These are phyloP conservation scores for Crypturellus tataupa DNA, from an alignment of 2,797 vertebrate species.

Conservation along the genomic window DNA sequence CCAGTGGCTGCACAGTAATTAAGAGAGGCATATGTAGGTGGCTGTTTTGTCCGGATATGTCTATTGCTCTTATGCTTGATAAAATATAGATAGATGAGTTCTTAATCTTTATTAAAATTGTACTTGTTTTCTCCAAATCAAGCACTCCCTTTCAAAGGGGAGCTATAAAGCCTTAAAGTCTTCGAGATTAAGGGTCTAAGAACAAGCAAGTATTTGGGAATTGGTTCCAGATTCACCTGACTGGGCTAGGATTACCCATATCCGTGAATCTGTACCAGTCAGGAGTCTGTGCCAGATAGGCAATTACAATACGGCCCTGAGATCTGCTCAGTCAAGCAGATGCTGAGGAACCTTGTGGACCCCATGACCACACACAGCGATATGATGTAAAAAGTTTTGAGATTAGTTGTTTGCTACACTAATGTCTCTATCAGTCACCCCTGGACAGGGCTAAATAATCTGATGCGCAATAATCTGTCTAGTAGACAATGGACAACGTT, in stretches of 20 bases:
- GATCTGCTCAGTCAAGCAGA: neutral
- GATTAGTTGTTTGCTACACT: neutral
- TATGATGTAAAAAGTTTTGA: neutral
- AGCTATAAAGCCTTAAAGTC: neutral
- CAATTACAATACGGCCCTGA: fast-evolving
- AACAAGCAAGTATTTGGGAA: neutral
- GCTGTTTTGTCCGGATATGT: neutral
- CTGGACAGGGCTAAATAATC: neutral
- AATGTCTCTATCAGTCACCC: neutral
- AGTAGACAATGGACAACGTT: neutral
- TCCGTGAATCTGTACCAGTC: neutral
- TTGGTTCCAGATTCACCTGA: neutral
- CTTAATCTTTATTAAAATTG: neutral
- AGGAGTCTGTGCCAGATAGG: neutral
- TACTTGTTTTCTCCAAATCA: neutral
- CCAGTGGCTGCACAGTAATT: neutral
- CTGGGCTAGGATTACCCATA: neutral
- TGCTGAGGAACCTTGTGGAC: neutral
- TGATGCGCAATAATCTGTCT: neutral
- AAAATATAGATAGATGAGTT: neutral
- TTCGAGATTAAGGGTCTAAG: neutral
- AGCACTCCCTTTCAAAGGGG: neutral
- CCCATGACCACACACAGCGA: fast-evolving
- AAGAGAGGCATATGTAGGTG: neutral
- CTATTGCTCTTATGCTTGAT: neutral